phyloP scores from a whole-genome alignment of 2,113 vertebrate genomes.

The Ascaphus truei region DNA sequence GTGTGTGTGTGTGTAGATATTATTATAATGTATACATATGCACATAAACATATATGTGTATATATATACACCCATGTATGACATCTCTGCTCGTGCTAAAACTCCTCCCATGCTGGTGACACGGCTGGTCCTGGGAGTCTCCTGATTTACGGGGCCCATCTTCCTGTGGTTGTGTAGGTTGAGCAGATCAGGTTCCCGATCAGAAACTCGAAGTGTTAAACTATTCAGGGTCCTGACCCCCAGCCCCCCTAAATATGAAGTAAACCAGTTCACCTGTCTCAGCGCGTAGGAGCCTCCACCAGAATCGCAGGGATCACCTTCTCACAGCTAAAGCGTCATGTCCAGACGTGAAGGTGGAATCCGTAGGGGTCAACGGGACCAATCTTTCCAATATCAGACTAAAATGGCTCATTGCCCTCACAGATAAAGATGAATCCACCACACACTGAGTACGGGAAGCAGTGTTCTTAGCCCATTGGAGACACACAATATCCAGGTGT shows the following conservation, averaged over 20 bases:
- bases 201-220: not conserved
- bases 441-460: no score
- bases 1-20: not conserved
- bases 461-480: no score
- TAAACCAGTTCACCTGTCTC: not conserved
- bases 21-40: not conserved
- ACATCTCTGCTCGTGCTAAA: not conserved
- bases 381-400: no score
- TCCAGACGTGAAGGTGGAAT: no score
- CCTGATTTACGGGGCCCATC: not conserved
- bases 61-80: no score
- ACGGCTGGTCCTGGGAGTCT: slow-evolving; percentile 5
- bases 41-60: not conserved
- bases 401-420: no score
- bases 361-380: no score
- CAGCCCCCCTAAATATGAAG: not conserved
- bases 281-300: no score
- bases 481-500: slow-evolving; percentile 2
- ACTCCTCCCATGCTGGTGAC: slow-evolving; percentile 26
- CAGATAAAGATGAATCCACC: no score
- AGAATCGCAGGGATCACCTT: no score
- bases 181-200: not conserved
- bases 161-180: not conserved
- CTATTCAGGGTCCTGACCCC: not conserved
- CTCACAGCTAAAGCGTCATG: no score